Evolutionary conservation across 1,140 invertebrate genomes (phyloP).

Genomic region (Psix sp.): DNA sequence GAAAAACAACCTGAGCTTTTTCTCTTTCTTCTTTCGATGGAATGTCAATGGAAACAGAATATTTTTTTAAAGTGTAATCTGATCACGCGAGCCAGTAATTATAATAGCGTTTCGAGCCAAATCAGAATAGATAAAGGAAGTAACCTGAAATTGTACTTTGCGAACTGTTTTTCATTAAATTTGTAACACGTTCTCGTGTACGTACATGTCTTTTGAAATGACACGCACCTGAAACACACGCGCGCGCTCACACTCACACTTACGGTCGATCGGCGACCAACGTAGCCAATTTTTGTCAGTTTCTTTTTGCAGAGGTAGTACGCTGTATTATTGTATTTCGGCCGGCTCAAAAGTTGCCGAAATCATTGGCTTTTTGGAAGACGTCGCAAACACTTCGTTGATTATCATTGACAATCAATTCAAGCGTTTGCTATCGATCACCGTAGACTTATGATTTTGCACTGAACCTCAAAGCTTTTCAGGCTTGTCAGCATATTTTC

Average conservation of each 20-base stretch:
- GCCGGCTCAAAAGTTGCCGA: conserved; percentile 52
- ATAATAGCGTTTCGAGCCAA: conserved; percentile 1
- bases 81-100: background rate
- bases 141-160: conserved; percentile 17
- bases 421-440: background rate
- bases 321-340: conserved; percentile 55
- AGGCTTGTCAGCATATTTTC: conserved; percentile 53
- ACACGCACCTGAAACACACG: conserved; percentile 54
- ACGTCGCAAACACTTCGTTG: conserved; percentile 16
- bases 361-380: conserved; percentile 41
- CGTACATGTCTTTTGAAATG: conserved; percentile 31
- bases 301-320: conserved; percentile 60
- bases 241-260: conserved; percentile 58
- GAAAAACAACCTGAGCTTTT: conserved; percentile 5
- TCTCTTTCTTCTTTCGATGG: conserved; percentile 15
- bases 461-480: conserved; percentile 47
- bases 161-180: conserved; percentile 20
- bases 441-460: conserved; percentile 55
- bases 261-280: conserved; percentile 37
- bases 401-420: background rate
- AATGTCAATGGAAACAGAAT: conserved; percentile 46
- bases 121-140: too few species aligned
- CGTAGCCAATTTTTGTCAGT: conserved; percentile 50
- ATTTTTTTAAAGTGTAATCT: conserved; percentile 44
- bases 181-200: conserved; percentile 38